Conservation (phyloP, 2,797 vertebrate species). For the Notolabrus celidotus region DNA sequence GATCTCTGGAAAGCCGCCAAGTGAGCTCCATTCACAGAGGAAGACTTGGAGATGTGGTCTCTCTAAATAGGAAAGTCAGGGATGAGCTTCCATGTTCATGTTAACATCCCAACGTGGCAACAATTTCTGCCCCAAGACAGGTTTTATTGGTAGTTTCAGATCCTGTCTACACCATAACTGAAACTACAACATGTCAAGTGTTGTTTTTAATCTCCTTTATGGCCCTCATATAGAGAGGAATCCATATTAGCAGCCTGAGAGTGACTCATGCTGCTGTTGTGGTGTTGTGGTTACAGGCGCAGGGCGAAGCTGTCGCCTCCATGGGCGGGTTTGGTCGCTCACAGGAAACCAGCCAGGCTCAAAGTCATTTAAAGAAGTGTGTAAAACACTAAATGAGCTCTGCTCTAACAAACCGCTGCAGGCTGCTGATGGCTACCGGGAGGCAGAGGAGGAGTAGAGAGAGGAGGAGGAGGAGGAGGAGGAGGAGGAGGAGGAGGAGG, state of each 20-base stretch:
- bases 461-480: not conserved
- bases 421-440: constrained; percentile 57
- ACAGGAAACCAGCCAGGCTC: constrained; percentile 70
- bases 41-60: not conserved
- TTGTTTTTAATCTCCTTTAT: constrained; percentile 60
- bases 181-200: constrained; percentile 41
- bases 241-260: constrained; percentile 31
- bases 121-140: constrained; percentile 16
- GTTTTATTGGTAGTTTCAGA: constrained; percentile 40
- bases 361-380: constrained; percentile 72
- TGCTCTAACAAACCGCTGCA: constrained; percentile 59
- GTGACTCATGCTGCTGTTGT: constrained; percentile 66
- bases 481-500: constrained; percentile 1
- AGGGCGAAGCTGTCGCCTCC: constrained; percentile 71
- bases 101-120: not conserved
- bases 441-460: constrained; percentile 27
- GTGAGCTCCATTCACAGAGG: not conserved
- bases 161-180: constrained; percentile 51
- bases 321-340: constrained; percentile 68
- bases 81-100: not conserved
- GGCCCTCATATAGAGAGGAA: constrained; percentile 31
- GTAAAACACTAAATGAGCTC: constrained; percentile 79
- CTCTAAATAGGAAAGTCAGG: not conserved
- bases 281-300: constrained; percentile 70
- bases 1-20: not conserved